Base-by-base conservation (phyloP, 2,113 vertebrate genomes). In the Nematolebias whitei region DNA sequence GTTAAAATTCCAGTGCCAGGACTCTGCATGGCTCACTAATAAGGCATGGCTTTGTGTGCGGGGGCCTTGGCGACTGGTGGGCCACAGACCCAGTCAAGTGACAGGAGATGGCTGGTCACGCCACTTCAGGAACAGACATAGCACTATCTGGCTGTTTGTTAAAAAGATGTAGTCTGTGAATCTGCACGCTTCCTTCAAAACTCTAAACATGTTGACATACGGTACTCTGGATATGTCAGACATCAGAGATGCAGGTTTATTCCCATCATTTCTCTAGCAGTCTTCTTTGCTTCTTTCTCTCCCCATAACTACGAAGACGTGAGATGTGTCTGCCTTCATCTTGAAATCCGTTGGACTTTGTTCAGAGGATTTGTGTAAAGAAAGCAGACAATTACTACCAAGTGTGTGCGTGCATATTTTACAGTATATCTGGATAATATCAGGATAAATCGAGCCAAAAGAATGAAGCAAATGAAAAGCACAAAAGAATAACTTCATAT, bases 1-100 rank as follows among this genome's bases (percentile, higher is more conserved):
- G 89, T 89, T 89, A 89, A 90, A 85, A 89, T 88, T 88, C 85
- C 80, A 76, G 70, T 74, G 72, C 87, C 88, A 86, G 81, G 81
- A 79, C 78, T 80, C 84, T 9, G 72, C 66, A 49, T 50, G 68
- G 80, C 80, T 79, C 55, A 6, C 82, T 89, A 85, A 90, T 87
- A 89, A 90, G 86, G 63, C 74, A 48, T 32, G 19, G 74, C 87
- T 89, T 83, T 91, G 87, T 89, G 76, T 49, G 50, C 2, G 35
- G 76, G 83, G 83, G 12, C 48, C 85, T 59, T 79, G 71, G 72
- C 53, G 14, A 78, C 82, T 70, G 43, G 84, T 76, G 68, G 84
- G 68, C 76, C 22, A 24, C 63, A 35, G 32, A 47, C 71, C 66
- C 83, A 67, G 83, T 86, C 86, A 69, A 88, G 86, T 85, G 87